Evolutionary conservation across 1,140 invertebrate genomes (phyloP).

Genomic region (Drosophila arizonae): DNA sequence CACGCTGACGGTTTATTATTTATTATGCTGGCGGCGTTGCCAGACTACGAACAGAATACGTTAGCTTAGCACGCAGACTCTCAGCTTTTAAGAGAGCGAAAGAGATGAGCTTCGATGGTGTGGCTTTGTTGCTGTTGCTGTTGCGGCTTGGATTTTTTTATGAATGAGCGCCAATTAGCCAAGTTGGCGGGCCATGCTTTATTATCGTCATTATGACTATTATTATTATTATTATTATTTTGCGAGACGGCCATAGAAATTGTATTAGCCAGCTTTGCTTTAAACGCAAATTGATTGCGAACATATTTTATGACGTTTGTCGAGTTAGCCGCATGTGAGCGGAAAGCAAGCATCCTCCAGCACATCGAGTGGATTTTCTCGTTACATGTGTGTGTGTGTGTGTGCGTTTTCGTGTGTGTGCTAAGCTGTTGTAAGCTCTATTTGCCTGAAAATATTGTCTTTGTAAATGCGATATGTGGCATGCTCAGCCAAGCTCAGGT

Average conservation of each 20-base stretch:
- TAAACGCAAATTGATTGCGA: conserved; percentile 54
- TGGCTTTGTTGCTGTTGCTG: background rate
- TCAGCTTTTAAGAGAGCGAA: conserved; percentile 22
- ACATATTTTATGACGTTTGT: conserved; percentile 36
- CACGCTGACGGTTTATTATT: conserved; percentile 44
- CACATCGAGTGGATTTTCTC: conserved; percentile 3
- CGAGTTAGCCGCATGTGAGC: background rate
- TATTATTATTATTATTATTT: conserved; percentile 45
- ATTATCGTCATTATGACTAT: conserved; percentile 57
- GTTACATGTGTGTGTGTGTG: conserved; percentile 1
- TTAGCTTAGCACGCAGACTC: conserved; percentile 32
- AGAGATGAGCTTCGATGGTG: background rate
- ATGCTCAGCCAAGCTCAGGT: conserved; percentile 16
- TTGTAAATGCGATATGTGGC: conserved; percentile 6
- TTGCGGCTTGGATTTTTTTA: conserved; percentile 8
- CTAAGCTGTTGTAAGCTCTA: conserved; percentile 29
- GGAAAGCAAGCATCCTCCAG: background rate
- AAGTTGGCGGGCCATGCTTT: conserved; percentile 43
- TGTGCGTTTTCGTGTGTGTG: conserved; percentile 5
- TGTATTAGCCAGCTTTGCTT: conserved; percentile 24
- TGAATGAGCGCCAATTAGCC: conserved; percentile 71
- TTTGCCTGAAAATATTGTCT: conserved; percentile 31
- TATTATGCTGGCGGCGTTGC: conserved; percentile 30
- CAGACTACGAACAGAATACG: conserved; percentile 12
- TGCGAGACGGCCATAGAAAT: conserved; percentile 27